A percentile compares a stretch with the other conserved stretches of the same genome.
phyloP scores from a whole-genome alignment of 2,888 invertebrate genomes.

The Miltochrista miniata region DNA sequence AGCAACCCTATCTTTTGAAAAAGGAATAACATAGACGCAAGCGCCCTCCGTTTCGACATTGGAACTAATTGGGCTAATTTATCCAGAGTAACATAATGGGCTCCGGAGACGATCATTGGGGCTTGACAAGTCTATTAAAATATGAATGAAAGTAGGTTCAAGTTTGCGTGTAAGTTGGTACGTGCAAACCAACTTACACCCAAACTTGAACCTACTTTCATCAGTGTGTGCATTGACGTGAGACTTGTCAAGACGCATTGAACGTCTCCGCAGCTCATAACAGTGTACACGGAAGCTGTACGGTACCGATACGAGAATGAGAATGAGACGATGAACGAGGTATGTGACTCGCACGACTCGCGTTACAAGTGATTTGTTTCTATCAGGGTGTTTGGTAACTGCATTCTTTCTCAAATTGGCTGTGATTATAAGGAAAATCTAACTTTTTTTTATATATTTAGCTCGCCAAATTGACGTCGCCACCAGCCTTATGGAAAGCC shows the following conservation, averaged over 20 bases:
- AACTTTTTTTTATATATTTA: too few species aligned
- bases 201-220: too few species aligned
- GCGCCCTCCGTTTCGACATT: conserved; percentile 38
- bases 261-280: too few species aligned
- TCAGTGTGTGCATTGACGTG: too few species aligned
- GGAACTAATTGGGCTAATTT: conserved; percentile 68
- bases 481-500: too few species aligned
- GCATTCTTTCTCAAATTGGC: conserved; percentile 15
- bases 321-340: conserved; percentile 24
- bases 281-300: conserved; percentile 14
- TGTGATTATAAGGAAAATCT: not conserved
- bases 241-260: too few species aligned
- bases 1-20: conserved; percentile 39
- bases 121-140: too few species aligned
- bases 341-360: conserved; percentile 50
- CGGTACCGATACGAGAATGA: conserved; percentile 13
- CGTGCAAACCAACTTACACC: too few species aligned
- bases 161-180: too few species aligned
- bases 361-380: conserved; percentile 64
- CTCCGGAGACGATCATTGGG: too few species aligned
- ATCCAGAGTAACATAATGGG: conserved; percentile 48
- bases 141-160: too few species aligned
- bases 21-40: conserved; percentile 27
- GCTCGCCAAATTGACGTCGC: too few species aligned
- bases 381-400: conserved; percentile 30